phyloP scores from a whole-genome alignment of 2,888 invertebrate genomes.

The Microctonus aethiopoides region DNA sequence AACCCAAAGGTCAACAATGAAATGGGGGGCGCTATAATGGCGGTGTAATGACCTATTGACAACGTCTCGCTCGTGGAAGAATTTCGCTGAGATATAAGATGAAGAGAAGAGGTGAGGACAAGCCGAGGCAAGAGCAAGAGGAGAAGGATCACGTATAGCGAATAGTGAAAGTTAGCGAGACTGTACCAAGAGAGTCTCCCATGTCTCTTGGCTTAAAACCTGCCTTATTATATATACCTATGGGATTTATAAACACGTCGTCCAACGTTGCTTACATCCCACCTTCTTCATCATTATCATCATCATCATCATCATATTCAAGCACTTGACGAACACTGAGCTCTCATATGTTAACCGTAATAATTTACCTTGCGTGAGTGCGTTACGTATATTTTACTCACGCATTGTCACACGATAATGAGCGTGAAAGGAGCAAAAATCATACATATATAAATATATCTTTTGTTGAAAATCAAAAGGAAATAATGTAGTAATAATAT shows the following conservation, averaged over 20 bases:
- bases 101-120: conserved; percentile 28
- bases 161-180: conserved; percentile 54
- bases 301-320: neutral
- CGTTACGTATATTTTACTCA: conserved; percentile 22
- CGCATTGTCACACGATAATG: conserved; percentile 23
- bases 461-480: neutral
- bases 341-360: conserved; percentile 18
- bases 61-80: conserved; percentile 39
- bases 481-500: neutral
- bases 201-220: conserved; percentile 6
- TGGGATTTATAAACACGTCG: conserved; percentile 6
- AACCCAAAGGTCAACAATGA: neutral
- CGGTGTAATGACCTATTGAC: conserved; percentile 16
- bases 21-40: conserved; percentile 17
- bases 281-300: neutral
- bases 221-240: conserved; percentile 4
- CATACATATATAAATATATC: neutral
- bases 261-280: neutral
- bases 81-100: conserved; percentile 46
- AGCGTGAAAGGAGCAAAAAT: conserved; percentile 18
- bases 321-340: neutral
- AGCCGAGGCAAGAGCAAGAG: conserved; percentile 21
- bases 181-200: conserved; percentile 29
- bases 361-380: conserved; percentile 28
- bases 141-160: conserved; percentile 47